Evolutionary conservation across 2,113 vertebrate genomes (phyloP), one percentile per base, ranked within the genome.

Genomic region (Neodon shergylaensis): DNA sequence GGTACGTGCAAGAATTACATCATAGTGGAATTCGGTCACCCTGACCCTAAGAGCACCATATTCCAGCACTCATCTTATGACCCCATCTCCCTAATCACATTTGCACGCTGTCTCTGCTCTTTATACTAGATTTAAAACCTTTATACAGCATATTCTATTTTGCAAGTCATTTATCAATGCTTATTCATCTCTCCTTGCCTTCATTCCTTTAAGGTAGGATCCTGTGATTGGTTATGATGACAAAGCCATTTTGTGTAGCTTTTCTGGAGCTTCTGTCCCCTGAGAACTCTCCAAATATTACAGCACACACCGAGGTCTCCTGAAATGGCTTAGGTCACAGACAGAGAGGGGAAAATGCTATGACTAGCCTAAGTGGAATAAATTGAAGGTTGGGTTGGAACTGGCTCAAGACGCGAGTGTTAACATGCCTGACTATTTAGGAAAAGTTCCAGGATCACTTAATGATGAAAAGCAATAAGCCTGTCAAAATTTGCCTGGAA

Each of bases 401-500:
- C 84, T 11, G 84, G 94, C 88, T 94, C 97, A 97, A 94, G 92
- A 95, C n/a, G 49, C 90, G 81, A 90, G 87, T 94, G 89, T 94
- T 97, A 98, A 95, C 96, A 97, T 90, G 90, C 90, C 78, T 42
- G 63, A 77, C 87, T 96, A 76, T 96, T 95, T 95, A 93, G 96
- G 96, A 97, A 91, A 96, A 92, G 88, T 90, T 97, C 95, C 97
- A 97, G 95, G 68, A 92, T 96, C 94, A 82, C 88, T 95, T 96
- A 92, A 97, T 97, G 96, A 96, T 94, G 95, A 96, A 96, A 97
- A 97, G 92, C 97, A 97, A 96, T 86, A 92, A 96, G 94, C 89
- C 90, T 97, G 97, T 97, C 96, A 96, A 66, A 96, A 89, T 96
- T 96, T 92, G 77, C 91, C 94, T 95, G 95, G 96, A 96, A 94